These are phyloP conservation scores for Vulpes vulpes DNA, from an alignment of 2,113 vertebrate species.

Conservation along the genomic window DNA sequence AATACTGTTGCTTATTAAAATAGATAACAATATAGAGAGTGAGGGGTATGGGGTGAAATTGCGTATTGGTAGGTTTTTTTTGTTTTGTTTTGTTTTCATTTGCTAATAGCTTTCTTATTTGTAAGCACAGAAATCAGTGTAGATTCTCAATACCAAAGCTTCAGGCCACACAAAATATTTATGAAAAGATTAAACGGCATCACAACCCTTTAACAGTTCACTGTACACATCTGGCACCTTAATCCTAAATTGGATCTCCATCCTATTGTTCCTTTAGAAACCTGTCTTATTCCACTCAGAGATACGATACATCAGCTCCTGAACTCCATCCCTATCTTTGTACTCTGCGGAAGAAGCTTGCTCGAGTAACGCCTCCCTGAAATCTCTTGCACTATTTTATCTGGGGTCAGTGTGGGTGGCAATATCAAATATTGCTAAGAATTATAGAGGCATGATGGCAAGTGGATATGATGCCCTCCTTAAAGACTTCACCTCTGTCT, in stretches of 20 bases:
- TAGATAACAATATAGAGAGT: constrained; percentile 52
- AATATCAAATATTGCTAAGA: neutral
- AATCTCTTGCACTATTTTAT: neutral
- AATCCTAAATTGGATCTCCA: neutral
- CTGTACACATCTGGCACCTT: neutral
- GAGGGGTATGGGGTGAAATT: neutral
- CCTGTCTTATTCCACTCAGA: neutral
- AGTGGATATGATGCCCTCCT: neutral
- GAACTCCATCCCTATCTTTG: neutral
- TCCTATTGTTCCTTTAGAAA: neutral
- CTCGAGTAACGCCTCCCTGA: neutral
- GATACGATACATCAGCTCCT: neutral
- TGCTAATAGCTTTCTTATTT: neutral
- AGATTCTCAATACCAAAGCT: neutral
- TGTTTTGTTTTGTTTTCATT: neutral
- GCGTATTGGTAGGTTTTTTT: neutral
- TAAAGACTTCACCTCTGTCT: neutral
- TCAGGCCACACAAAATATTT: neutral
- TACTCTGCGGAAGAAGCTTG: neutral
- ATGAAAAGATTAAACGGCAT: neutral
- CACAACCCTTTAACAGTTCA: neutral
- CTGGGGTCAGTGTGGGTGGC: neutral
- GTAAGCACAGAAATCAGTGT: neutral
- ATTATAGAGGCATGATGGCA: neutral
- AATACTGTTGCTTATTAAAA: constrained; percentile 76